Base-by-base conservation (phyloP, 1,140 invertebrate genomes). In the Lithobius niger region DNA sequence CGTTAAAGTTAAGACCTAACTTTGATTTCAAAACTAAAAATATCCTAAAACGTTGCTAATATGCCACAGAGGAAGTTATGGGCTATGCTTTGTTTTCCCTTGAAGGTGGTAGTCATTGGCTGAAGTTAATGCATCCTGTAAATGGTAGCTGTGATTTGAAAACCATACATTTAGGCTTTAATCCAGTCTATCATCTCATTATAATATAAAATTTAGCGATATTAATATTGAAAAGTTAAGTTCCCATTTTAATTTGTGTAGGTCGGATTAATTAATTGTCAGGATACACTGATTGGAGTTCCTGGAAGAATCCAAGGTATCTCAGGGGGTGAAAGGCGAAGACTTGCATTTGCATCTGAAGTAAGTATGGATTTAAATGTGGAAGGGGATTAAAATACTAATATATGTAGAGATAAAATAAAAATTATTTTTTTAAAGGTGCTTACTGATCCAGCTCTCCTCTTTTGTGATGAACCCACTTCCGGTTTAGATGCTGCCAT, bases 391-490 rank as follows among this genome's bases (percentile, higher is more conserved):
- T 48, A 18, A 47, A 22, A 55, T 44, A n/a, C 10, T 50, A 43
- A 28, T 18, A 1, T 42, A 54, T 55, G 2, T 10, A 18, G 22
- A n/a, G 28, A 48, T 22, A 27, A 52, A 16, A 55, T 44, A 50
- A 27, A 18, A 13, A 27, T 27, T 13, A 19, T 27, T 51, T 66
- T 64, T 64, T 62, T 62, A 66, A 69, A 91, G 84, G 73, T 97
- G 19, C 73, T 97, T 21, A 97, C 91, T 0, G 86, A 97, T 74
- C 94, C 95, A 1, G 84, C 89, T 1, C 70, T 99, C 28, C 80
- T 98, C 78, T 92, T 98, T 66, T 97, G 93, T 69, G 95, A 99
- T 67, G 95, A 98, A 66, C 93, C 94, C 1, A 98, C 95, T 0
- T 95, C 75, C 22, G 77, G 95, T 78, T 69, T 97, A 43, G 94